phyloP scores from a whole-genome alignment of 2,888 invertebrate species.

The Tipula confusa region DNA sequence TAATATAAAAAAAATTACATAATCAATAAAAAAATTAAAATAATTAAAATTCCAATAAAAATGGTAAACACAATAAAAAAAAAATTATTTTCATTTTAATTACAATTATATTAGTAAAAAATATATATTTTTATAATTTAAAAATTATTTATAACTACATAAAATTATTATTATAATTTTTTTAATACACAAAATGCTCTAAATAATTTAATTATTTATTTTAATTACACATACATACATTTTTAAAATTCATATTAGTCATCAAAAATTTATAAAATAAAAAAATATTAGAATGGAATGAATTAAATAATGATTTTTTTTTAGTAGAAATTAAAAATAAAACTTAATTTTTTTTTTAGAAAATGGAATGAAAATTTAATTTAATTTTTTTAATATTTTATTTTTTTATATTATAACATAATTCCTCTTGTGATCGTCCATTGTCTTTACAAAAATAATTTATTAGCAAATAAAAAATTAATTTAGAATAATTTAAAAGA shows the following conservation, averaged over 20 bases:
- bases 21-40: neutral
- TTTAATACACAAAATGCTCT: constrained; percentile 27
- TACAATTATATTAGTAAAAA: neutral
- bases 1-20: too few species aligned
- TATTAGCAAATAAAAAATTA: constrained; percentile 31
- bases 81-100: neutral
- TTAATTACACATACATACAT: neutral
- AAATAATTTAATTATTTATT: neutral
- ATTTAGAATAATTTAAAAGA: neutral
- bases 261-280: too few species aligned
- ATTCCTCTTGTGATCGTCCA: constrained; percentile 37
- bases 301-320: constrained; percentile 29
- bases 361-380: constrained; percentile 25
- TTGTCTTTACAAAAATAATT: constrained; percentile 35
- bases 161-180: neutral
- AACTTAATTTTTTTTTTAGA: neutral
- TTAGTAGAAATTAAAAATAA: neutral
- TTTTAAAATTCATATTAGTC: neutral
- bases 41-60: neutral
- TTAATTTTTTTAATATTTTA: constrained; percentile 33
- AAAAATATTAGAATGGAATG: constrained; percentile 30
- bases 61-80: too few species aligned
- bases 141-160: constrained; percentile 28
- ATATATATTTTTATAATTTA: neutral
- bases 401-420: constrained; percentile 28